Evolutionary conservation across 30 jellyfish, hydroid and myxozoan genomes (phyloP), one percentile per base, ranked within the genome.

Genomic region (Aurelia sp.): DNA sequence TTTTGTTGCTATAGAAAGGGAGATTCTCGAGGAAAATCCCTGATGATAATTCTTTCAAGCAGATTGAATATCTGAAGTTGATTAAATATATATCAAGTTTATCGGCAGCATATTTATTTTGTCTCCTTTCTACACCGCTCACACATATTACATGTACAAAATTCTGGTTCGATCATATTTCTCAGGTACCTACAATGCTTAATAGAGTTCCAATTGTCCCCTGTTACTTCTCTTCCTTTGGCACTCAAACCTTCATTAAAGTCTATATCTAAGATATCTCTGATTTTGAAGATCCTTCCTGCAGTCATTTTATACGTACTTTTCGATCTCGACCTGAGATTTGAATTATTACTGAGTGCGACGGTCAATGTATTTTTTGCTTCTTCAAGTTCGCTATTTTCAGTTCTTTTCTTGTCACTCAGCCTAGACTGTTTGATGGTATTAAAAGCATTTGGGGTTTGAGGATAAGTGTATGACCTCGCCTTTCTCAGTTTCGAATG

Each of bases 111-210:
- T 38, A 38, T 8, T 72, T 72, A 40, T 12, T 8, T 58, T 9
- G n/a, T 31, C 52, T 20, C 52, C 9, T 13, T 21, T 24, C 16
- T 17, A 38, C 52, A 20, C n/a, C 30, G 24, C 27, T 72, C 84
- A 62, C 84, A 72, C 48, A 20, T 59, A 27, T 44, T 72, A 22
- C 84, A 72, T 8, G 70, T 72, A 22, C 84, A 72, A 48, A 44
- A 72, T 15, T 41, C 70, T 17, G 84, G 69, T 13, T 19, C 69
- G 16, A 51, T 35, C 18, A 6, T 24, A 13, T 48, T 44, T 24
- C 84, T 7, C 17, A 72, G 84, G 19, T 72, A 72, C 13, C 84
- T 44, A 31, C 84, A 72, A 72, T 72, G 69, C 31, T 62, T 44
- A 13, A 72, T 22, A 31, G 53, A 62, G 17, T 48, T 44, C 69